These are phyloP conservation scores for Stigmatopora nigra DNA, from an alignment of 2,113 vertebrate genomes.

Conservation along the genomic window DNA sequence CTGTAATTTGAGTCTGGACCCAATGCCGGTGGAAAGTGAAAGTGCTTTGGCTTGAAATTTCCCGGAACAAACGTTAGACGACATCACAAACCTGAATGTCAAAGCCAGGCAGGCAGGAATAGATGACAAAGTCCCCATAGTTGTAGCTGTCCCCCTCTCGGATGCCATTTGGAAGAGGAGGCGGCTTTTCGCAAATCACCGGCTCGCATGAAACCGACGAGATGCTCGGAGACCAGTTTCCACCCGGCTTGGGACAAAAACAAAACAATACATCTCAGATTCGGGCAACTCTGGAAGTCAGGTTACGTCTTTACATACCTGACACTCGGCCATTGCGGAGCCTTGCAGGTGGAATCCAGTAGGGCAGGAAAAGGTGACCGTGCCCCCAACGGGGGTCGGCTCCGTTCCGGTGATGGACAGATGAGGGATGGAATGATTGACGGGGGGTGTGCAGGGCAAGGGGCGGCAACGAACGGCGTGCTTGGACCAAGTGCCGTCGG, in stretches of 20 bases:
- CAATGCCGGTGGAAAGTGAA: not conserved
- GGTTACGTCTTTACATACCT: slow-evolving; percentile 61
- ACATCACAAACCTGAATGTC: slow-evolving; percentile 73
- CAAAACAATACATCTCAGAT: not conserved
- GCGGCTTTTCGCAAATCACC: slow-evolving; percentile 77
- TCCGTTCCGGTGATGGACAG: slow-evolving; percentile 67
- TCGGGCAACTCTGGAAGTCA: not conserved
- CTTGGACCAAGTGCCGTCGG: slow-evolving; percentile 84
- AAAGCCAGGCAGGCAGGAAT: slow-evolving; percentile 84
- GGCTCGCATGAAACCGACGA: slow-evolving; percentile 75
- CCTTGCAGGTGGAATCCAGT: slow-evolving; percentile 79
- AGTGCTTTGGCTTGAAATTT: not conserved
- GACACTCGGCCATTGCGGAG: slow-evolving; percentile 72
- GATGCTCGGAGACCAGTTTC: slow-evolving; percentile 80
- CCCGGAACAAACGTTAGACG: not conserved
- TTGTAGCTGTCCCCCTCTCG: slow-evolving; percentile 72
- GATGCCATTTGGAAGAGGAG: slow-evolving; percentile 72
- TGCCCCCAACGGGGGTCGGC: slow-evolving; percentile 74
- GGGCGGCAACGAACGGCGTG: slow-evolving; percentile 76
- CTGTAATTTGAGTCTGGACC: not conserved
- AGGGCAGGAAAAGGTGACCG: slow-evolving; percentile 75
- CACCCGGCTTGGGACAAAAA: slow-evolving; percentile 68
- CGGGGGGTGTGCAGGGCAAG: slow-evolving; percentile 72
- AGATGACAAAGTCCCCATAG: slow-evolving; percentile 74
- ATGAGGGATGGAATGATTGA: slow-evolving; percentile 58